Percentiles rank a stretch among this genome's conserved stretches.
Conservation (phyloP, 2,888 invertebrate genomes). For the Apoderus coryli region DNA sequence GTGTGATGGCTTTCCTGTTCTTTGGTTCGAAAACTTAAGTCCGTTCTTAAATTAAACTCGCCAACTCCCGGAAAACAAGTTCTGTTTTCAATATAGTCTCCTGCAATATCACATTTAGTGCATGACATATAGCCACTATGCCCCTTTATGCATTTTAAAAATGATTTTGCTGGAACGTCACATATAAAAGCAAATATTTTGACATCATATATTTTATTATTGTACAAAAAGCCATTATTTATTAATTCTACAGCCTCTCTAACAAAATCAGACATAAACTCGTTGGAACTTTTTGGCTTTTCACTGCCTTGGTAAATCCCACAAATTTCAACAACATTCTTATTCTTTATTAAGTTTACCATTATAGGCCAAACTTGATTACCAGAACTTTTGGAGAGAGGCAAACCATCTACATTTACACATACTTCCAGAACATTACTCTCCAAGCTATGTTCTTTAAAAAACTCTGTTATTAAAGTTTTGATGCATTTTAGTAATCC, state of each 20-base stretch:
- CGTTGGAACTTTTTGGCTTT: conserved; percentile 10
- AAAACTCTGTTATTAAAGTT: conserved; percentile 4
- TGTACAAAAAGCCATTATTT: conserved; percentile 9
- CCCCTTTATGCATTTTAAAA: conserved; percentile 11
- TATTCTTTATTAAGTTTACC: conserved; percentile 10
- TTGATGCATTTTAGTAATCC: too few relatives aligned
- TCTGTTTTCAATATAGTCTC: conserved; percentile 8
- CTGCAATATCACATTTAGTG: conserved; percentile 9
- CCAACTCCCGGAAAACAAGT: conserved; percentile 6
- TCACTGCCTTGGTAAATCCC: conserved; percentile 12
- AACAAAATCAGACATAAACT: conserved; percentile 11
- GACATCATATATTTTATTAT: conserved; percentile 7
- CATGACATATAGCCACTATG: conserved; percentile 13
- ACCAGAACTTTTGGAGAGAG: conserved; percentile 10
- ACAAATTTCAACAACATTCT: conserved; percentile 11
- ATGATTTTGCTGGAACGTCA: conserved; percentile 13
- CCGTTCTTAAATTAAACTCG: conserved; percentile 9
- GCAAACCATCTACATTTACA: conserved; percentile 14
- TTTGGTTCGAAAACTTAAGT: conserved; percentile 7
- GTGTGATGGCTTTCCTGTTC: conserved; percentile 10
- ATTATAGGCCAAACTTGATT: conserved; percentile 12
- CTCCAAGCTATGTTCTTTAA: conserved; percentile 7
- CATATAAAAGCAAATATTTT: conserved; percentile 11
- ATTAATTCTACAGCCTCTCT: conserved; percentile 8
- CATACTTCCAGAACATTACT: conserved; percentile 3